These are phyloP conservation scores for Python bivittatus DNA, from an alignment of 2,113 vertebrate genomes.

Conservation along the genomic window DNA sequence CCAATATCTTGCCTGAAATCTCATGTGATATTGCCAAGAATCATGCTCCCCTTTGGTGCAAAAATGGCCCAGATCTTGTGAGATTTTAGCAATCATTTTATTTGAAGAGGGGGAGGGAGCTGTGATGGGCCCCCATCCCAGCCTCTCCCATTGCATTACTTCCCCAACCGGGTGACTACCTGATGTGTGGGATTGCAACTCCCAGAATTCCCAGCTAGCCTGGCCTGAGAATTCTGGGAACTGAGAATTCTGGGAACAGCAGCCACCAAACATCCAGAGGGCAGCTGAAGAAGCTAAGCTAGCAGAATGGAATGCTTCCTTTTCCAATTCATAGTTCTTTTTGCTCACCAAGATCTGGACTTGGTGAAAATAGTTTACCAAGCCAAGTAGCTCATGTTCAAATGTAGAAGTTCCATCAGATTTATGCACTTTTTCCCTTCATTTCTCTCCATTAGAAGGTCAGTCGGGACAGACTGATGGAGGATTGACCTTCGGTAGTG, in stretches of 20 bases:
- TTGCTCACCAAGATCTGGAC: not conserved
- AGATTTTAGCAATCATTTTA: not conserved
- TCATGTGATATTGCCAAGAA: not conserved
- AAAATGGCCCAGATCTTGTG: not conserved
- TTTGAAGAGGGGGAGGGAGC: not conserved
- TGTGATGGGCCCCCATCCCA: not conserved
- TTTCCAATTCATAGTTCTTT: not conserved
- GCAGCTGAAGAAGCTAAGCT: not conserved
- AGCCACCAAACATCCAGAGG: not conserved
- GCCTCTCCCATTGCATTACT: not conserved
- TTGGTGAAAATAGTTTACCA: not conserved
- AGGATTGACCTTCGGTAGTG: not conserved
- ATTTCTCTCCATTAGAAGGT: not conserved
- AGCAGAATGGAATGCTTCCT: fast-evolving
- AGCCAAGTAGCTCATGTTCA: not conserved
- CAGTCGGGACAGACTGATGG: not conserved
- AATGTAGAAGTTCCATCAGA: too few relatives aligned
- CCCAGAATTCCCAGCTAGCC: not conserved
- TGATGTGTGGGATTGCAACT: not conserved
- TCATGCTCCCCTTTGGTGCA: not conserved
- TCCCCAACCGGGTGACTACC: not conserved
- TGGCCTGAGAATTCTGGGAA: not conserved
- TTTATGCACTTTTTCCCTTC: not conserved
- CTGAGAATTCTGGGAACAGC: not conserved
- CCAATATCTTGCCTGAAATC: not conserved